Evolutionary conservation across 2,888 invertebrate species (phyloP), one percentile per base, ranked within the genome.

Genomic region (Orthosia gothica): DNA sequence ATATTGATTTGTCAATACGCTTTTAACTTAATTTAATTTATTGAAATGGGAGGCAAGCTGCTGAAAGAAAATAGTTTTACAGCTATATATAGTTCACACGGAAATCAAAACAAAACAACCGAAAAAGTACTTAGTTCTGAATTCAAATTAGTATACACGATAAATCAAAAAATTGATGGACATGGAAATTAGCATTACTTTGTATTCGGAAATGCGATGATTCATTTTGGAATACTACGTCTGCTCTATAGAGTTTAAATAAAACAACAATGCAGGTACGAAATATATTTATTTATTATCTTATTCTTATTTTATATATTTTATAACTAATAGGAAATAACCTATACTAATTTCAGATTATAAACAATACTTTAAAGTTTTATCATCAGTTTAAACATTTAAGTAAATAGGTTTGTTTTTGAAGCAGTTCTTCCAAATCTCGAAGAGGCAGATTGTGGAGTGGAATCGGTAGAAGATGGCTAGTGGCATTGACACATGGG

Each of bases 391-490:
- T 86, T 88, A 95, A 23, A 95, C 93, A 82, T 97, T 97, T 52
- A 96, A 89, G 76, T 95, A 96, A 9, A 95, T 88, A 0, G 96
- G 96, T 91, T 95, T 96, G 84, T 97, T 97, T 91, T 99, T 99
- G 94, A 98, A 99, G 66, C 98, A 98, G 81, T 98, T 97, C 92
- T 99, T 99, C 99, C 99, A 99, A 73, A 99, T 98, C 93, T 99
- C 99, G 89, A 99, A 99, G 26, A 99, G 97, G 92, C 99, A 99
- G 86, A 99, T 99, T 0, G 99, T 98, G 4, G 99, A 99, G 93
- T 99, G 99, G 91, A 99, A 99, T 58, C 99, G 97, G 94, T 98
- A 99, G 95, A 99, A 99, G 87, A 99, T 99, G 0, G 98, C 98
- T 63, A 99, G 95, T 0, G 99, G 99, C 98, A 98, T 98, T 0